phyloP scores from a whole-genome alignment of 2,797 vertebrate species.

The Neosilurus hyrtlii region DNA sequence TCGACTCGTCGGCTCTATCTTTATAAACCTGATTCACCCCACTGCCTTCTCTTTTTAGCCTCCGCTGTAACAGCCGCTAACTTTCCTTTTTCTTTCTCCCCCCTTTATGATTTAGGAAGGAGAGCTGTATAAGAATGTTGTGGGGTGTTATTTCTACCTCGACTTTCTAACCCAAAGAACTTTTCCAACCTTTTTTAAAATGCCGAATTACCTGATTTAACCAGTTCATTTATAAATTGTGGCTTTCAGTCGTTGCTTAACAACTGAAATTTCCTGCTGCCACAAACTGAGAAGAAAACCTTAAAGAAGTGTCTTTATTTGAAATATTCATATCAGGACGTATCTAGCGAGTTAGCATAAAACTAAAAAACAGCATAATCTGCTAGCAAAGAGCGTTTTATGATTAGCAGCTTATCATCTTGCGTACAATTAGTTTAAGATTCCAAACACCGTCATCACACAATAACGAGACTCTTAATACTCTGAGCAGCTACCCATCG shows the following conservation, averaged over 20 bases:
- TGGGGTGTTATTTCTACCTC: not conserved
- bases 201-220: not conserved
- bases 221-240: not conserved
- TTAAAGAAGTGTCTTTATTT: not conserved
- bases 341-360: not conserved
- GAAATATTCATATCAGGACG: not conserved
- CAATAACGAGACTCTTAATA: not conserved
- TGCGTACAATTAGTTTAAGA: not conserved
- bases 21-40: conserved; percentile 17
- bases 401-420: not conserved
- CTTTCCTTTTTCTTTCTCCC: not conserved
- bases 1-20: conserved; percentile 28
- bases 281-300: not conserved
- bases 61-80: not conserved
- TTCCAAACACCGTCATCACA: not conserved
- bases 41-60: conserved; percentile 26
- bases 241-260: too few species aligned
- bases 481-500: not conserved
- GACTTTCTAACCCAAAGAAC: not conserved
- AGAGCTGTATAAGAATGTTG: not conserved
- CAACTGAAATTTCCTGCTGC: not conserved
- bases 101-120: not conserved
- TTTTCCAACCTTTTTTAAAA: not conserved
- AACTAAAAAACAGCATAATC: not conserved
- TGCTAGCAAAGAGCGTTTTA: not conserved